Base-by-base conservation (phyloP, 2,113 vertebrate species). In the Aptenodytes patagonicus region DNA sequence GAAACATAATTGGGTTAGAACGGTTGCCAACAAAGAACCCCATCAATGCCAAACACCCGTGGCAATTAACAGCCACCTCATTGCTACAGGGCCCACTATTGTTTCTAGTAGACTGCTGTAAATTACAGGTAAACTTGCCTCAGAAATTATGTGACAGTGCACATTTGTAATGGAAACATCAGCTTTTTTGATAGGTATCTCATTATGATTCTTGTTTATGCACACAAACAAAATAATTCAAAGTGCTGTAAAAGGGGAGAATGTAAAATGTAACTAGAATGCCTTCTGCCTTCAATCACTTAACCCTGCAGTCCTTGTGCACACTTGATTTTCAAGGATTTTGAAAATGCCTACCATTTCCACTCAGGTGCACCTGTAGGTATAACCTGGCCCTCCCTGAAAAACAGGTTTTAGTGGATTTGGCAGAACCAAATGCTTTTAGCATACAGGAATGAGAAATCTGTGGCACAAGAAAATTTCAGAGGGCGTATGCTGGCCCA, bases 1-100 rank as follows among this genome's bases (percentile, higher is more conserved):
- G 87, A 91, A 93, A 94, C 32, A 21, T 93, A 96, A 97, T 95
- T 84, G 91, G 76, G 82, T 96, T 96, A 94, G 92, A 96, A 97
- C 49, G 82, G 89, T 86, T 96, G 90, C 92, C 95, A 96, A 12
- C 87, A 90, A 83, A 87, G 76, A 92, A 76, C 81, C 26, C 46
- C 84, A 54, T 96, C 86, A 93, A 68, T 19, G 82, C 79, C 82
- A 90, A 90, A 86, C 78, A 70, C 46, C 73, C 75, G 4, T 29
- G 17, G 84, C 93, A 94, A 77, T 96, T 95, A 89, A 71, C 65
- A 87, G 25, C 52, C 66, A 47, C 60, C 60, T 93, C 86, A 21
- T 38, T 71, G 77, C 75, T 2, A 51, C 55, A 69, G 36, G 83
- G 51, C 47, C 47, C 21, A 18, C 68, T 83, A n/a, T 93, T 96